Evolutionary conservation across 1,140 invertebrate genomes (phyloP), one percentile per base, ranked within the genome.

Genomic region (Alviniconcha marisindica): DNA sequence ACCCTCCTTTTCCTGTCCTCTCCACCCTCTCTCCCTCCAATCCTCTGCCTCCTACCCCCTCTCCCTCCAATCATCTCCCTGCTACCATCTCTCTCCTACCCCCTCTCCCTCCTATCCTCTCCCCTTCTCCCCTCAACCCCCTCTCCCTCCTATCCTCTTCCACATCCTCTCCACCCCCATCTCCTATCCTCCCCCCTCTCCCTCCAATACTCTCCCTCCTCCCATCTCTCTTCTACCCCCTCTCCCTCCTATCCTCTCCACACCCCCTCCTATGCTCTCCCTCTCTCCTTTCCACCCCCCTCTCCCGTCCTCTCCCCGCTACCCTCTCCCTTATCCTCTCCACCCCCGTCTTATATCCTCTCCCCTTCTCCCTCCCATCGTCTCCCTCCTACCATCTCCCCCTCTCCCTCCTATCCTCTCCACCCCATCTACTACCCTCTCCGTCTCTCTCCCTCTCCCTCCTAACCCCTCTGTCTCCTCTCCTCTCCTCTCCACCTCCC

Each of bases 391-490:
- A 87, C 87, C 88, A 86, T 85, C 82, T 77, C 51, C 54, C 77
- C 42, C 76, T 78, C 77, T n/a, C 56, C 60, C 78, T 51, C 76
- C 79, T 56, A 63, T 63, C 76, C 60, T 51, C 77, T 44, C 71
- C 69, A 81, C 84, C 85, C 84, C 82, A 87, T 83, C 78, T 77
- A 18, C 5, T 48, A 48, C 18, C 7, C 18, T 48, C 44, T 88
- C 88, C 86, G 88, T 88, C 87, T 87, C 33, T 89, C 86, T 88
- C 88, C 82, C 87, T 87, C 84, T 85, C 87, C 85, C 87, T 89
- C 85, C 86, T 88, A 87, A 88, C 88, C 87, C 85, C 82, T 77
- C 51, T 48, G 80, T 42, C 76, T 78, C 77, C 56, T 71, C 78
- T 51, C 76, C 79, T 56, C 74, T 63, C 76, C 60, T 51, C 77